phyloP scores from a whole-genome alignment of 2,888 invertebrate species.

The Plemyria rubiginata region DNA sequence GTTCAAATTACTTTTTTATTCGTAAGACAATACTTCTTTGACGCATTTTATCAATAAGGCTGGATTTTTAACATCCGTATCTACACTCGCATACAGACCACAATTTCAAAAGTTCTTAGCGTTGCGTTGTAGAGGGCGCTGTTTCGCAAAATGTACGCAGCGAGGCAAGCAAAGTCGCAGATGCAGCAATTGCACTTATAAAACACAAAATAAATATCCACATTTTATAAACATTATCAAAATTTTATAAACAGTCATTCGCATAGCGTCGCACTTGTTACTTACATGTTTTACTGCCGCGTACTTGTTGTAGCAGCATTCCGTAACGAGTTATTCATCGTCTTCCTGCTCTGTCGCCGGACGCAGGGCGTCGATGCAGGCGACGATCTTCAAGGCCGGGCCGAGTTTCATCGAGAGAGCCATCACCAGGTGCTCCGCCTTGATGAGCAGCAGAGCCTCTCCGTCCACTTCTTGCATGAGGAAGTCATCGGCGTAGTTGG shows the following conservation, averaged over 20 bases:
- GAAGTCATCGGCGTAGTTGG: conserved; percentile 97
- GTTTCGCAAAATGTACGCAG: not conserved
- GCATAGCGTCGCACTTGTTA: conserved; percentile 3
- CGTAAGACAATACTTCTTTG: not conserved
- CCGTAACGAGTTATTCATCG: conserved; percentile 51
- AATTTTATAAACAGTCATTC: not conserved
- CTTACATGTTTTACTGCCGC: not conserved
- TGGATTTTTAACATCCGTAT: not conserved
- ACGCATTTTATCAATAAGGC: not conserved
- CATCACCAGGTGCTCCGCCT: conserved; percentile 97
- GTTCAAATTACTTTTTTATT: conserved; percentile 2
- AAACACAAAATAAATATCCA: too few relatives aligned
- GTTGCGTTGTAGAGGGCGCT: too few relatives aligned
- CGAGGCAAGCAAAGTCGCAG: not conserved
- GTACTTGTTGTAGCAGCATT: not conserved
- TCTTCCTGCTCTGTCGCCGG: conserved; percentile 82
- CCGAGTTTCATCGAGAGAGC: conserved; percentile 98
- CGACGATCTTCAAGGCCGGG: conserved; percentile 97
- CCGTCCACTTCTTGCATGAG: conserved; percentile 98
- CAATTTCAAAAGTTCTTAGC: too few relatives aligned
- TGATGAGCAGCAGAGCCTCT: conserved; percentile 95
- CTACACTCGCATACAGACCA: not conserved
- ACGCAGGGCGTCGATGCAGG: conserved; percentile 93
- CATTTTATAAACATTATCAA: too few relatives aligned
- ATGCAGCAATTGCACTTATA: not conserved